These are phyloP conservation scores for Arrhamphus sclerolepis DNA, from an alignment of 2,797 vertebrate species.

Conservation along the genomic window DNA sequence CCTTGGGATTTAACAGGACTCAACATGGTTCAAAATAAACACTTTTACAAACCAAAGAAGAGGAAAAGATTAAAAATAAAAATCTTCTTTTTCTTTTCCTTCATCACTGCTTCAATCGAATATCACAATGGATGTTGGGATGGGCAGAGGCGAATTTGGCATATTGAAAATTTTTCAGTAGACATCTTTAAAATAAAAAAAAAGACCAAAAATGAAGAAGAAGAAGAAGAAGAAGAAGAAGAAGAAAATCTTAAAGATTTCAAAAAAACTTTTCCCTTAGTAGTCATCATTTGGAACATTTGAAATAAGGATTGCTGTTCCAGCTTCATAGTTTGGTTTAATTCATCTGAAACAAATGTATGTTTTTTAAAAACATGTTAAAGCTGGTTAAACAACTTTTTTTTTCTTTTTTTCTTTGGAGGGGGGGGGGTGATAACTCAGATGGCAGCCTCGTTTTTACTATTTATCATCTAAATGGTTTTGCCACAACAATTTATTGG, in stretches of 20 bases:
- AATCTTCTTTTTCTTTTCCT: constrained; percentile 52
- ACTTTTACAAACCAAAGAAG: constrained; percentile 57
- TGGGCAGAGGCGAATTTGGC: constrained; percentile 83
- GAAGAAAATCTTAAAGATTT: constrained; percentile 10
- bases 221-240: too few species aligned
- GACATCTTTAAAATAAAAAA: constrained; percentile 43
- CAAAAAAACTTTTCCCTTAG: constrained; percentile 45
- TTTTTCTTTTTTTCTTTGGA: too few species aligned
- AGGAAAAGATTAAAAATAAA: neutral
- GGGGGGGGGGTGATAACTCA: constrained; percentile 66
- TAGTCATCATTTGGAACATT: constrained; percentile 55
- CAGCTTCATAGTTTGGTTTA: constrained; percentile 44
- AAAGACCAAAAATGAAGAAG: constrained; percentile 19
- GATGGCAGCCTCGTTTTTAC: constrained; percentile 52
- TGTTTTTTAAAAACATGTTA: constrained; percentile 64
- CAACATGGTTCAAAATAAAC: constrained; percentile 82
- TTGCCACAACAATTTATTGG: constrained; percentile 58
- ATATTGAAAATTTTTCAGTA: constrained; percentile 51
- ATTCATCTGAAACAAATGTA: constrained; percentile 49
- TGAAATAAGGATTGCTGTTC: constrained; percentile 45
- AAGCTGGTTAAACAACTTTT: constrained; percentile 74
- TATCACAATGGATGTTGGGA: constrained; percentile 77
- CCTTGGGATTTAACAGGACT: constrained; percentile 73
- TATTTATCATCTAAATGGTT: constrained; percentile 58
- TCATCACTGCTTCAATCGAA: constrained; percentile 56